Conservation (phyloP, 2,888 invertebrate species). For the Teleiodes luculella region DNA sequence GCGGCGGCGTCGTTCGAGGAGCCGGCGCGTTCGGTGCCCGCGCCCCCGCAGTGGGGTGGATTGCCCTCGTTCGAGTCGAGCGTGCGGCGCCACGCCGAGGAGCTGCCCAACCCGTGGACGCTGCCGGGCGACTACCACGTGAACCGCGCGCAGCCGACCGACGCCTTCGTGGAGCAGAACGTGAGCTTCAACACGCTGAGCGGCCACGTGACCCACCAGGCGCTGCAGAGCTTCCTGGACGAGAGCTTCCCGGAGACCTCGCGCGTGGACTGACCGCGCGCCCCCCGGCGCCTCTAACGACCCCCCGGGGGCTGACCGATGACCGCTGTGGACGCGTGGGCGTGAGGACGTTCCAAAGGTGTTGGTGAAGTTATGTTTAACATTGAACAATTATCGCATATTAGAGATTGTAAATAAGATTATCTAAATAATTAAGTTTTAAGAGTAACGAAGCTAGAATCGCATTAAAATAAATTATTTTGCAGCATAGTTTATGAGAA, state of each 20-base stretch:
- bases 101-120: constrained; percentile 59
- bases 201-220: constrained; percentile 44
- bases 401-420: constrained; percentile 73
- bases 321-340: not conserved
- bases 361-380: constrained; percentile 49
- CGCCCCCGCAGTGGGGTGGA: constrained; percentile 57
- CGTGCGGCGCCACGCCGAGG: constrained; percentile 44
- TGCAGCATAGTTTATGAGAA: constrained; percentile 66
- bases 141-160: constrained; percentile 60
- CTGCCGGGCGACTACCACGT: constrained; percentile 59
- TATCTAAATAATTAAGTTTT: constrained; percentile 54
- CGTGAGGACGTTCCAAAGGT: not conserved
- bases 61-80: constrained; percentile 54
- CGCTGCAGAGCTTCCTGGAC: constrained; percentile 57
- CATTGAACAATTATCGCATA: constrained; percentile 66
- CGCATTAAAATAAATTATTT: constrained; percentile 70
- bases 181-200: constrained; percentile 60
- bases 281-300: not conserved
- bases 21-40: constrained; percentile 31
- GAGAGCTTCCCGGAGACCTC: constrained; percentile 61
- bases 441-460: constrained; percentile 69
- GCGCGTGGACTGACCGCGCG: constrained; percentile 60
- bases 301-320: not conserved
- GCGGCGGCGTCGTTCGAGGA: constrained; percentile 43
- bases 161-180: constrained; percentile 62